Percentiles rank a stretch among this genome's conserved stretches.
phyloP scores from a whole-genome alignment of 2,888 invertebrate genomes.

The Xiphydria camelus region DNA sequence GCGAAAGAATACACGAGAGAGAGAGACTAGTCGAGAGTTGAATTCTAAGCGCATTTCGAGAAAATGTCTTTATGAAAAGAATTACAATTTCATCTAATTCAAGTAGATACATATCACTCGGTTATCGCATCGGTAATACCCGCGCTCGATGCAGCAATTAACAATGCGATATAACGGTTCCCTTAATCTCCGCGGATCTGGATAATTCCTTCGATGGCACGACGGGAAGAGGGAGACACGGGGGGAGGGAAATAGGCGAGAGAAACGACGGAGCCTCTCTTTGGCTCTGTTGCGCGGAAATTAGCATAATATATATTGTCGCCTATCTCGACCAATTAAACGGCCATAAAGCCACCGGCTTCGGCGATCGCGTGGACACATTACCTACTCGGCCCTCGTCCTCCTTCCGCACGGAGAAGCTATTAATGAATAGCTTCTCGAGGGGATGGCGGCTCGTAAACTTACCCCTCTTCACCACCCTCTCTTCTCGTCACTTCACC shows the following conservation, averaged over 20 bases:
- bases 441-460: slow-evolving; percentile 44
- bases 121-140: slow-evolving; percentile 25
- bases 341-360: slow-evolving; percentile 43
- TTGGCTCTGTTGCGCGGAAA: slow-evolving; percentile 41
- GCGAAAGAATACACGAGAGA: too few relatives aligned
- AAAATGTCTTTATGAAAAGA: too few relatives aligned
- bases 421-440: slow-evolving; percentile 45
- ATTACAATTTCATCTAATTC: too few relatives aligned
- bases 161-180: slow-evolving; percentile 34
- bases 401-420: slow-evolving; percentile 1
- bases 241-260: too few relatives aligned
- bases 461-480: slow-evolving; percentile 31
- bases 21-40: too few relatives aligned
- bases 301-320: slow-evolving; percentile 45
- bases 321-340: slow-evolving; percentile 40
- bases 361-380: slow-evolving; percentile 31
- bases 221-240: too few relatives aligned
- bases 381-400: slow-evolving; percentile 26
- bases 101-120: too few relatives aligned
- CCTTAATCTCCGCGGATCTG: slow-evolving; percentile 34
- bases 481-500: not conserved
- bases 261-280: too few relatives aligned
- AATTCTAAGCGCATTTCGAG: too few relatives aligned
- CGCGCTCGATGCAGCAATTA: slow-evolving; percentile 37
- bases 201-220: not conserved